Evolutionary conservation across 2,797 vertebrate species (phyloP).

Genomic region (Botia kubotai): DNA sequence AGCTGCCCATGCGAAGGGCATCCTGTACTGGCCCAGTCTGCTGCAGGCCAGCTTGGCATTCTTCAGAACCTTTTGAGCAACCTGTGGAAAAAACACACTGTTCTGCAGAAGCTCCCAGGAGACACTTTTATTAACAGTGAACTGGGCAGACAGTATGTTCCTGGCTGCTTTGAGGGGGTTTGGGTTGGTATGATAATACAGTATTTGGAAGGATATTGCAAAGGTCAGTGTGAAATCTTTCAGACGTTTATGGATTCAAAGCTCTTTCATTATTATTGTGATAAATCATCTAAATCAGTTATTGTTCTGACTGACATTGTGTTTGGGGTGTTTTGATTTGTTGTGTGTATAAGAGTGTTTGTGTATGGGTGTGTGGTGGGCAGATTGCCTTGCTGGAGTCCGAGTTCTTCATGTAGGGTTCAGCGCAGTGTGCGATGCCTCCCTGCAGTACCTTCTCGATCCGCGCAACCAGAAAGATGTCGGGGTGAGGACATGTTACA

Average conservation of each 20-base stretch:
- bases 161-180: neutral
- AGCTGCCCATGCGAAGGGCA: constrained; percentile 98
- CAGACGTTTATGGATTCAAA: neutral
- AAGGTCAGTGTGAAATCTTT: constrained; percentile 19
- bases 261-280: neutral
- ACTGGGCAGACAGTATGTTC: constrained; percentile 6
- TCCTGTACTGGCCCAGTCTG: constrained; percentile 92
- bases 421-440: constrained; percentile 92
- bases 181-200: neutral
- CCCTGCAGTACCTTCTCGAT: constrained; percentile 97
- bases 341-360: constrained; percentile 23
- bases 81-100: constrained; percentile 72
- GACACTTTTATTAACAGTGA: constrained; percentile 14
- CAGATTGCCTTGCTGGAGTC: constrained; percentile 90
- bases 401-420: constrained; percentile 96
- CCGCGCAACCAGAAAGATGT: constrained; percentile 95
- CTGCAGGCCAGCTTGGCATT: constrained; percentile 92
- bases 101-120: constrained; percentile 17
- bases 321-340: constrained; percentile 18
- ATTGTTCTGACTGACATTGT: constrained; percentile 15
- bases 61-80: constrained; percentile 95
- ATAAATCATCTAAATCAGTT: constrained; percentile 2
- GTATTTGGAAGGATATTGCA: constrained; percentile 12
- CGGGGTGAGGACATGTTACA: constrained; percentile 93
- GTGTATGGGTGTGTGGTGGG: neutral